These are phyloP conservation scores for Sander vitreus DNA, from an alignment of 2,113 vertebrate genomes.

Conservation along the genomic window DNA sequence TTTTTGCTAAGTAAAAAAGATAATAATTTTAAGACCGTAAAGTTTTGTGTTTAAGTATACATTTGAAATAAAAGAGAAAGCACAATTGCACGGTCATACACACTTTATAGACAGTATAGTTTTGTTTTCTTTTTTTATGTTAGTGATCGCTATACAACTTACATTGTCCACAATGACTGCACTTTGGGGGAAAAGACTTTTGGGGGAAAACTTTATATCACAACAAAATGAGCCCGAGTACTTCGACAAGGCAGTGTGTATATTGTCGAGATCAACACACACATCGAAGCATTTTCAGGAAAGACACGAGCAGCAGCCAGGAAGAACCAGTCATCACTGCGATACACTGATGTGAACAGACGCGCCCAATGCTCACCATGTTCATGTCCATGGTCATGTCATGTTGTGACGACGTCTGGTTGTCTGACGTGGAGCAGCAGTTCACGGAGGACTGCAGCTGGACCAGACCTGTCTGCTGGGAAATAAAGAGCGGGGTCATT, in stretches of 20 bases:
- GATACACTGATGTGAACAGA: not conserved
- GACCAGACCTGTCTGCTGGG: slow-evolving; percentile 81
- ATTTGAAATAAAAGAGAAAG: slow-evolving; percentile 7
- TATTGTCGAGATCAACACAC: not conserved
- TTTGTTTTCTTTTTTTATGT: not conserved
- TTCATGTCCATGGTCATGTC: slow-evolving; percentile 90
- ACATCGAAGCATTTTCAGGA: not conserved
- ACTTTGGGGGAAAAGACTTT: no score
- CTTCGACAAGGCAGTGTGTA: not conserved
- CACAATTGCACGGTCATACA: not conserved
- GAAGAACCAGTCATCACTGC: not conserved
- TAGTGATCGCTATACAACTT: not conserved
- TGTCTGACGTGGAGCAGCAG: slow-evolving; percentile 86
- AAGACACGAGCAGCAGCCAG: not conserved
- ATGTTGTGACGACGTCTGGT: slow-evolving; percentile 86
- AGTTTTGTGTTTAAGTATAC: not conserved
- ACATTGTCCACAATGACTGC: not conserved
- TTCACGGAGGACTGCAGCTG: slow-evolving; percentile 84
- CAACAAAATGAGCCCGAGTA: not conserved
- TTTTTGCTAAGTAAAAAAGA: not conserved
- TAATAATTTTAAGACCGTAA: not conserved
- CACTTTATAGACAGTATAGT: not conserved
- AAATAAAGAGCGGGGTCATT: slow-evolving; percentile 11
- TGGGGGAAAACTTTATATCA: no score
- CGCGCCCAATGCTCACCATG: slow-evolving; percentile 84